Base-by-base conservation (phyloP, 2,888 invertebrate genomes). In the Ennomos erosarius region DNA sequence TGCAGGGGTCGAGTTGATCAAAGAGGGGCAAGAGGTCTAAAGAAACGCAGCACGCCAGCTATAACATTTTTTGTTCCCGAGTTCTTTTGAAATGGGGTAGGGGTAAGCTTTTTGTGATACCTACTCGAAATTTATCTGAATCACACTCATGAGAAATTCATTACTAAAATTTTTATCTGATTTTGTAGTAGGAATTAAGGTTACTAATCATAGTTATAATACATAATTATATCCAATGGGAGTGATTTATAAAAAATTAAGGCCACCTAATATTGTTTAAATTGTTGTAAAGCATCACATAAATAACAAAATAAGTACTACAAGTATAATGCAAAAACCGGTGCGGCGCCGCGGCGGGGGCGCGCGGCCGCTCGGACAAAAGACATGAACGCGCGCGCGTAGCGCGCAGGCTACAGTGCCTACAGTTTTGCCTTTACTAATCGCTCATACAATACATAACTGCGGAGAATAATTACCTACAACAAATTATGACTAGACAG, bases 341-440 rank as follows among this genome's bases (percentile, higher is more conserved):
- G n/a, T n/a, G n/a, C n/a, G n/a, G n/a, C n/a, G n/a, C n/a, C n/a
- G n/a, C 26, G 26, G 26, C 26, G 26, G 26, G 5, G 26, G 26
- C 26, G 26, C 26, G 26, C 5, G 5, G 26, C 5, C 26, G 26
- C 36, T 46, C 51, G 57, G 70, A 78, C 76, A 78, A 79, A 83
- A 82, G 81, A 84, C 65, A 64, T 82, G 74, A 83, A 82, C 82
- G 82, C 80, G 76, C 71, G 46, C 52, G 40, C 48, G 16, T 16
- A 26, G 26, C 26, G 26, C 26, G 5, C 1, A 16, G 16, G 16
- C 16, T 26, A 26, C 26, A 26, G 26, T 5, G 4, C 5, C 26
- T 26, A 26, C 26, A 26, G 26, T 26, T n/a, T n/a, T 26, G 26
- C 26, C 26, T 26, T 26, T 26, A 26, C 26, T 1, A 26, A 26